A percentile compares a stretch with the other conserved stretches of the same genome.
phyloP scores from a whole-genome alignment of 2,888 invertebrate genomes.

The Fragum fragum region DNA sequence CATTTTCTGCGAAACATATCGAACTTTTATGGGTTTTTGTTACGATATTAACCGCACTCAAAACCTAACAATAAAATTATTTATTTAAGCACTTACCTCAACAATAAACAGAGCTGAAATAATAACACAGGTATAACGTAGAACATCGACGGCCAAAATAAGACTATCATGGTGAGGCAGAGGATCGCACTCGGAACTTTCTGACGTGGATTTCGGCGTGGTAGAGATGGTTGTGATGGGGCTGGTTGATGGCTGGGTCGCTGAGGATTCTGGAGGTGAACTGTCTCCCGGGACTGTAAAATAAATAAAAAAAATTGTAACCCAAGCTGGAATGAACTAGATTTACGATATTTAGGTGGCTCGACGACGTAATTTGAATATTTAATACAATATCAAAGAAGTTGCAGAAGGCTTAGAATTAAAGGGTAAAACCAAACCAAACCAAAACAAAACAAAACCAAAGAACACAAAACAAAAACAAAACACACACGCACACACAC shows the following conservation, averaged over 20 bases:
- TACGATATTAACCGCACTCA: too few species aligned
- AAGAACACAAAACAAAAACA: too few species aligned
- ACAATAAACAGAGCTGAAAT: constrained; percentile 70
- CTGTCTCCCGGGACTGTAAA: constrained; percentile 4
- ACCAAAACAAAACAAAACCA: too few species aligned
- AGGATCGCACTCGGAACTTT: constrained; percentile 35
- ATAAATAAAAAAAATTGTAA: background rate
- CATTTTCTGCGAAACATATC: too few species aligned
- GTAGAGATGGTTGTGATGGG: background rate
- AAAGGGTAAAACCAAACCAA: too few species aligned
- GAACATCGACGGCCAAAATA: constrained; percentile 28
- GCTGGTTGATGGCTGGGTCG: constrained; percentile 11
- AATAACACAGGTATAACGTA: constrained; percentile 66
- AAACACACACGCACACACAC: too few species aligned
- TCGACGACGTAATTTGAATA: too few species aligned
- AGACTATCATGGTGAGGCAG: constrained; percentile 31
- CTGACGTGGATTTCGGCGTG: constrained; percentile 36
- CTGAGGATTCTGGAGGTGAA: background rate
- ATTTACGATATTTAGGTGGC: too few species aligned
- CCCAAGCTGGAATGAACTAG: too few species aligned
- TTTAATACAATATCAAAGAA: too few species aligned
- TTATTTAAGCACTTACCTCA: constrained; percentile 65
- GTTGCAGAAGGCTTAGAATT: too few species aligned
- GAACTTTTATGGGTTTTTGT: too few species aligned
- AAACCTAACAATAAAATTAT: background rate